These are phyloP conservation scores for Actinia tenebrosa DNA, from an alignment of 64 coral and sea anemone genomes.

Conservation along the genomic window DNA sequence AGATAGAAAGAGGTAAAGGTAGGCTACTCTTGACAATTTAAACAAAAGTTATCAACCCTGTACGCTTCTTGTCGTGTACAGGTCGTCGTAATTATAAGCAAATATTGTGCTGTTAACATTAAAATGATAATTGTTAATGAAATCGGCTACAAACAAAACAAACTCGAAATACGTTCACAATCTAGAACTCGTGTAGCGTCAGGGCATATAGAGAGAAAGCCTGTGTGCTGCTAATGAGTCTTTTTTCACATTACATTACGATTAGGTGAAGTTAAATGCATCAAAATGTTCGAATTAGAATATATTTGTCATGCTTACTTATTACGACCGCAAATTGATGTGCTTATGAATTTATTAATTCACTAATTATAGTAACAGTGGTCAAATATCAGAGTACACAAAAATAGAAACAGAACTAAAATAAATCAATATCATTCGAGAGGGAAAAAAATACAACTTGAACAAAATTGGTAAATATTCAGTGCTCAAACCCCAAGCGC, in stretches of 20 bases:
- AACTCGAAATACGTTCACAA: neutral
- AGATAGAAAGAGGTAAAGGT: neutral
- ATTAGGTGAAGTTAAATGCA: neutral
- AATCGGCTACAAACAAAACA: slow-evolving; percentile 12
- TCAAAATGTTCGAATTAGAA: slow-evolving; percentile 3
- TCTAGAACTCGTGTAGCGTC: neutral
- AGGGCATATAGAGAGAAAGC: too few species aligned
- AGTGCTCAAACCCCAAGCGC: neutral
- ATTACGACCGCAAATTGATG: neutral
- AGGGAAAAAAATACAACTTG: neutral
- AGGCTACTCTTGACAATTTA: neutral
- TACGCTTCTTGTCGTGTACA: neutral
- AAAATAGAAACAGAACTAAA: neutral
- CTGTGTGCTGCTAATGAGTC: neutral
- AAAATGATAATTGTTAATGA: slow-evolving; percentile 9
- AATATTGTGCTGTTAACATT: slow-evolving; percentile 8
- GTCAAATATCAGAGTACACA: neutral
- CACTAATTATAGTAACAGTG: neutral
- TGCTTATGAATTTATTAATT: slow-evolving; percentile 11
- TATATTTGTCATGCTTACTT: neutral
- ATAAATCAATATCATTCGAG: neutral
- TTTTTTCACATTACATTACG: neutral
- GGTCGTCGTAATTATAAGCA: slow-evolving; percentile 1
- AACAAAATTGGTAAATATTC: neutral
- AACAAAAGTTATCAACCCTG: neutral